These are phyloP conservation scores for Calidris pygmaea DNA, from an alignment of 2,113 vertebrate species.

Conservation along the genomic window DNA sequence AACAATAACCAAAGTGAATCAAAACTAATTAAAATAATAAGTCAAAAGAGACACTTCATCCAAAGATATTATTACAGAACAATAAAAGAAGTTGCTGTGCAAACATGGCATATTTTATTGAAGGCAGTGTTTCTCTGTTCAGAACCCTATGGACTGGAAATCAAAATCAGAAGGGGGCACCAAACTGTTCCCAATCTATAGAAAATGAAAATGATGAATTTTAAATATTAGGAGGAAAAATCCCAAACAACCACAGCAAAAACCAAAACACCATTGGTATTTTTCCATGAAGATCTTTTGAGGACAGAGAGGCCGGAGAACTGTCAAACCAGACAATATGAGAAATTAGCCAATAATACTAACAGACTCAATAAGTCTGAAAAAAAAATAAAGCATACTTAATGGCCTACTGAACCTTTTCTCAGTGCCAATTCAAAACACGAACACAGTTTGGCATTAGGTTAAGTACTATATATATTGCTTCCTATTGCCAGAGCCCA, in stretches of 20 bases:
- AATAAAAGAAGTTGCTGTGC: neutral
- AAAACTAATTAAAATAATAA: constrained; percentile 62
- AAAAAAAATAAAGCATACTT: neutral
- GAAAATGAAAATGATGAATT: neutral
- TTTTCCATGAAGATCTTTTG: neutral
- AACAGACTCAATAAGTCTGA: neutral
- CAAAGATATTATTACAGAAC: neutral
- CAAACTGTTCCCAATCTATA: neutral
- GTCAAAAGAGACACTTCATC: constrained; percentile 20
- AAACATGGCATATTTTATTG: neutral
- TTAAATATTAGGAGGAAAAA: neutral
- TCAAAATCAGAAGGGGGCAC: neutral
- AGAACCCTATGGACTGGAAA: neutral
- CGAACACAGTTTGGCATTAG: neutral
- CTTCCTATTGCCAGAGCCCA: neutral
- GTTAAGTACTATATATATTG: neutral
- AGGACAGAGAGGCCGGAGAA: neutral
- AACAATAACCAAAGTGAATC: neutral
- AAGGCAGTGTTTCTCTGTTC: neutral
- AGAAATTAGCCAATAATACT: neutral
- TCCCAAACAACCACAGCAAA: neutral
- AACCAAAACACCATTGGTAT: neutral
- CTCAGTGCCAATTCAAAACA: neutral
- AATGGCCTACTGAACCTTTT: neutral
- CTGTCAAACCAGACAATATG: neutral